Evolutionary conservation across 2,113 vertebrate species (phyloP), one percentile per base, ranked within the genome.

Genomic region (Egretta garzetta): DNA sequence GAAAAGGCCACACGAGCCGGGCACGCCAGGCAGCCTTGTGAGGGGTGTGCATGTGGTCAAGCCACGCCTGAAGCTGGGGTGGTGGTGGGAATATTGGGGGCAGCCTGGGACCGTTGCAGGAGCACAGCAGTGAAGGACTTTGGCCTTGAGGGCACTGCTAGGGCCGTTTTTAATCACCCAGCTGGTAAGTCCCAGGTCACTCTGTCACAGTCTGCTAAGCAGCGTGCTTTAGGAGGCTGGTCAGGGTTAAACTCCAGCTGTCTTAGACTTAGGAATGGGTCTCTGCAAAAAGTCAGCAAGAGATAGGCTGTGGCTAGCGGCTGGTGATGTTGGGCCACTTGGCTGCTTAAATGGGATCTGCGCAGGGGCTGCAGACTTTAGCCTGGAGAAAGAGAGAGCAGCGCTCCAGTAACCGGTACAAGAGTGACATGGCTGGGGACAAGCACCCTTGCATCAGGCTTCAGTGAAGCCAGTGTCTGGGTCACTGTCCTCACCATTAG

Each of bases 1-100:
- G 14, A n/a, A 70, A 60, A 75, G n/a, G 14, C n/a, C 3, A 1
- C 7, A 0, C 27, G 14, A 22, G 17, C n/a, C 0, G 0, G 39
- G 16, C 27, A 4, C 8, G 6, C 8, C 9, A 2, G 58, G 9
- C 10, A 68, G 21, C 41, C 17, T n/a, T 18, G 28, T n/a, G 66
- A 49, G 43, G 37, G 24, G 11, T 30, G 41, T 50, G 32, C 3
- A 1, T 32, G 6, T 12, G 32, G 63, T 28, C 52, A 24, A 72
- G 64, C 2, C 3, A 56, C 47, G 35, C 47, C 27, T 11, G 2
- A n/a, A 39, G 32, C 22, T 24, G 10, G 13, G 7, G 13, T 22
- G 16, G 41, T 17, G 23, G 10, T 73, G 41, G 6, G 26, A 83
- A 37, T 21, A 20, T 2, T 37, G 14, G 10, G 10, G 22, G 18